Base-by-base conservation (phyloP, 2,113 vertebrate genomes). In the Conger conger region DNA sequence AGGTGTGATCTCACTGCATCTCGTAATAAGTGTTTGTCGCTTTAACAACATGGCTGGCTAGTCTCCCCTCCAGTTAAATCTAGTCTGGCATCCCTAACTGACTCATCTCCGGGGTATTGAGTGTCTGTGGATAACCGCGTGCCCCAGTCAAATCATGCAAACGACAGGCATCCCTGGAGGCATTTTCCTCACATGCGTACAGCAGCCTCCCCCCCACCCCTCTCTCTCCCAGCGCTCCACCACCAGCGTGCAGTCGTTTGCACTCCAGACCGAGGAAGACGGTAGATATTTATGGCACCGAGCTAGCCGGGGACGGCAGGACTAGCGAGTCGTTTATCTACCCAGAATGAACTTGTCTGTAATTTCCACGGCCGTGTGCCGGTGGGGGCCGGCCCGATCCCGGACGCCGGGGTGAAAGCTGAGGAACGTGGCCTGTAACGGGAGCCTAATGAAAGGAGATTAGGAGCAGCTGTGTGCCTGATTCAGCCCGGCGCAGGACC, bases 271-370 rank as follows among this genome's bases (percentile, higher is more conserved):
- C 60, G n/a, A 82, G 40, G 50, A 82, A 60, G 54, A 54, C n/a
- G 11, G 79, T 27, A 6, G 50, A 53, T 82, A 82, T 82, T 82
- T 82, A 60, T n/a, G 60, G 53, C 80, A 35, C n/a, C 50, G 9
- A 18, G 80, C 53, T 13, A 82, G 50, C 80, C 30, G 53, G 68
- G n/a, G 68, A n/a, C n/a, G 30, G 53, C 80, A 37, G 80, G 50
- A 57, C 23, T 36, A 37, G 35, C 40, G 33, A 82, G 80, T 30
- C 27, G 20, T 82, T 82, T 36, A 82, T 82, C 80, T 57, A 36
- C 80, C 50, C n/a, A 60, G 60, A 82, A 82, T 82, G 60, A 82
- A 82, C 80, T 82, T 82, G 80, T 82, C 80, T 57, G 33, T 82
- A 36, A 82, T 82, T 82, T 54, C 45, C 38, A 82, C 30, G 4